Conservation (phyloP, 1,140 invertebrate genomes). For the Drosophila bipectinata region DNA sequence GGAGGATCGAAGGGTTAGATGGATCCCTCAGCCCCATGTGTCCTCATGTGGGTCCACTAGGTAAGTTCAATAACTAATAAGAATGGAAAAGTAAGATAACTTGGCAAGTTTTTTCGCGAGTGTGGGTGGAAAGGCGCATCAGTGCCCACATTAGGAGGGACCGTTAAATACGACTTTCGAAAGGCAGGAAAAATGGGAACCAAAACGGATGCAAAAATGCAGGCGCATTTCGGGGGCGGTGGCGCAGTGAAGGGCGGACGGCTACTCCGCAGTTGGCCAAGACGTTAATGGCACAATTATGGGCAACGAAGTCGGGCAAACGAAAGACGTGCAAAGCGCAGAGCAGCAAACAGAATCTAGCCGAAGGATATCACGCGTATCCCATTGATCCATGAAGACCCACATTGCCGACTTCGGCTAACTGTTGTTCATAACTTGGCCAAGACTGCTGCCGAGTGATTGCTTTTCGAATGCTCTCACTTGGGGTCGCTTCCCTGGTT, state of each 20-base stretch:
- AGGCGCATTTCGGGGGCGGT: conserved; percentile 63
- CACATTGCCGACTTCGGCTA: conserved; percentile 64
- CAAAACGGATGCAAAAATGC: conserved; percentile 80
- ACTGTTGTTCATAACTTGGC: conserved; percentile 80
- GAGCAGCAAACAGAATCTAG: conserved; percentile 73
- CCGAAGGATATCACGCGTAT: conserved; percentile 83
- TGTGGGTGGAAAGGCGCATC: conserved; percentile 63
- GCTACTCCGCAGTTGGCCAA: conserved; percentile 36
- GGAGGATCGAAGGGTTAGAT: too few relatives aligned
- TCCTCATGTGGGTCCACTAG: too few relatives aligned
- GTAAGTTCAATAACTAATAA: too few relatives aligned
- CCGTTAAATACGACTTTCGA: conserved; percentile 78
- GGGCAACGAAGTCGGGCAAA: conserved; percentile 71
- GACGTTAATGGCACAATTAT: conserved; percentile 79
- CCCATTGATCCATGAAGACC: conserved; percentile 83
- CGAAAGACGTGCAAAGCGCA: conserved; percentile 75
- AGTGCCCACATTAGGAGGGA: conserved; percentile 73
- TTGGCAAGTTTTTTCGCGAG: conserved; percentile 5
- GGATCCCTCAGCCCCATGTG: too few relatives aligned
- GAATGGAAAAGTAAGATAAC: not conserved
- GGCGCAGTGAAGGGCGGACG: not conserved
- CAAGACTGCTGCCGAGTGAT: conserved; percentile 58
- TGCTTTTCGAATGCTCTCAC: conserved; percentile 33
- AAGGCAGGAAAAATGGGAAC: conserved; percentile 45
- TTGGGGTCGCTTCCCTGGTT: not conserved